Conservation (phyloP, 2,888 invertebrate genomes). For the Pristionchus mayeri region DNA sequence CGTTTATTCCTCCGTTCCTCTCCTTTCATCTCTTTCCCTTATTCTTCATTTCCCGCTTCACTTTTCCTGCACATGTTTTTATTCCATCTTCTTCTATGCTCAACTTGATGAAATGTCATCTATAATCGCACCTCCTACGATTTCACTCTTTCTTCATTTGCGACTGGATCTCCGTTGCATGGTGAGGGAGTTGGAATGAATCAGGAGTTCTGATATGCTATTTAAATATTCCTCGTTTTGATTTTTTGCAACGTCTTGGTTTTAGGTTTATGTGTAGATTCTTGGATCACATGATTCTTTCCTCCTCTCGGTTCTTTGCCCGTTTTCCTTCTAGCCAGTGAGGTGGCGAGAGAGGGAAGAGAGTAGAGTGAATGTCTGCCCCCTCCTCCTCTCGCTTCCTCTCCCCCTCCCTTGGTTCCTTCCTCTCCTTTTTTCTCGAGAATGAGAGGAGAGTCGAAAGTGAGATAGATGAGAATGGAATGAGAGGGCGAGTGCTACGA, state of each 20-base stretch:
- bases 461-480: conserved; percentile 37
- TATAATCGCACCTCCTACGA: background rate
- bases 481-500: conserved; percentile 13
- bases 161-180: too few species aligned
- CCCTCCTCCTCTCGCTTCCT: background rate
- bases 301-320: background rate
- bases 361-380: background rate
- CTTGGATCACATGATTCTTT: conserved; percentile 2
- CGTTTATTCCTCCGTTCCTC: conserved; percentile 33
- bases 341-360: background rate
- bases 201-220: too few species aligned
- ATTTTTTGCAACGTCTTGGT: too few species aligned
- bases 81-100: background rate
- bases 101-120: background rate
- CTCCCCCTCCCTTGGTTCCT: background rate
- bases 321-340: background rate
- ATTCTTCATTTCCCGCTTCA: background rate
- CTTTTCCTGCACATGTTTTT: background rate
- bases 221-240: too few species aligned
- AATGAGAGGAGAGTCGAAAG: background rate
- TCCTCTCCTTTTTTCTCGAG: background rate
- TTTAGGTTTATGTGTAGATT: too few species aligned
- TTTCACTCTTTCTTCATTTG: too few species aligned
- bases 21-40: background rate
- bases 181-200: too few species aligned